Percentiles rank a stretch among this genome's conserved stretches.
Evolutionary conservation across 2,113 vertebrate species (phyloP).

Genomic region (Chrysochloris asiatica): DNA sequence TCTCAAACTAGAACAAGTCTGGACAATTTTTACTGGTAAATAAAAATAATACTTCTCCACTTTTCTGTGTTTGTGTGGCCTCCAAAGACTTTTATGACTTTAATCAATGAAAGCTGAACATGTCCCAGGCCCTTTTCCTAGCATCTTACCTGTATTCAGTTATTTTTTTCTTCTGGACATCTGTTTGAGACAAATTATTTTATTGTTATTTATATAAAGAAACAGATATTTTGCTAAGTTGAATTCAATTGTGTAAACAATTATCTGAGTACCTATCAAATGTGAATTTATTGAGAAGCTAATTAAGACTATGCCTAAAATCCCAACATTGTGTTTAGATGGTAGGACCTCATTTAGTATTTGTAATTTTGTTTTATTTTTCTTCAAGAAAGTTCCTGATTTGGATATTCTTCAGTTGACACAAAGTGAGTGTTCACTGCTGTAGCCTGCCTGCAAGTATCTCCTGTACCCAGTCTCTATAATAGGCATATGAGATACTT

Average conservation of each 20-base stretch:
- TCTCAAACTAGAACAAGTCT: background rate
- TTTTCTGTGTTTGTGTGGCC: background rate
- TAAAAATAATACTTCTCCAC: background rate
- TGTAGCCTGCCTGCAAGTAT: background rate
- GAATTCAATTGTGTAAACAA: background rate
- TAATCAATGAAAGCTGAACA: background rate
- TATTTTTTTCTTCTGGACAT: background rate
- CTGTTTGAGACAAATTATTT: background rate
- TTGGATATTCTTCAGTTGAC: background rate
- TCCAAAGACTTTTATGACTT: background rate
- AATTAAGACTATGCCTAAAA: background rate
- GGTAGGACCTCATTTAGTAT: background rate
- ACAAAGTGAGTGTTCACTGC: background rate
- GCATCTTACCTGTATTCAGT: background rate
- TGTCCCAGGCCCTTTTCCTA: background rate
- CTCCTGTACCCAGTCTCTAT: background rate
- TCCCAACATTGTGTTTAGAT: background rate
- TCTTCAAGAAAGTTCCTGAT: background rate
- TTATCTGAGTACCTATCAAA: background rate
- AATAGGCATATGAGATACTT: background rate
- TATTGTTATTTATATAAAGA: background rate
- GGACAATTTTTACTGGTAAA: background rate
- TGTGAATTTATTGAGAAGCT: background rate
- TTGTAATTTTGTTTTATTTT: background rate
- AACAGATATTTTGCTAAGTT: background rate